phyloP scores from a whole-genome alignment of 2,888 invertebrate species.

The Watsonalla binaria region DNA sequence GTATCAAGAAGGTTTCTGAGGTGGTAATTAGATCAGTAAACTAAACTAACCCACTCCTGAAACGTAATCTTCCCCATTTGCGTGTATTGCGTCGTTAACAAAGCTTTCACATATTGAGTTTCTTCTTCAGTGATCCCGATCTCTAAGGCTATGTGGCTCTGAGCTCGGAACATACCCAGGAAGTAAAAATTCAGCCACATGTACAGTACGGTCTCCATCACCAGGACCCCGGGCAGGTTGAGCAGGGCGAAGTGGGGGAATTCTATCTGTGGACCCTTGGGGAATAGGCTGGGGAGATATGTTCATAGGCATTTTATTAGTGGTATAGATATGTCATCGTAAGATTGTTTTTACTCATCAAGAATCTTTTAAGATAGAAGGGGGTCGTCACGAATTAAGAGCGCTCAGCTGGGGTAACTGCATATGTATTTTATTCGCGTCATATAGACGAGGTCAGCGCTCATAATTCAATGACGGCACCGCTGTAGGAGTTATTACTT shows the following conservation, averaged over 20 bases:
- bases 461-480: not conserved
- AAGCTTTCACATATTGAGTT: slow-evolving; percentile 42
- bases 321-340: too few species aligned
- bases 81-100: slow-evolving; percentile 38
- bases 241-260: slow-evolving; percentile 57
- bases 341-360: too few species aligned
- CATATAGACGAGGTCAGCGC: too few species aligned
- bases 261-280: slow-evolving; percentile 47
- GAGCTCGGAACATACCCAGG: slow-evolving; percentile 55
- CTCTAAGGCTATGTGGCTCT: slow-evolving; percentile 44
- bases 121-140: slow-evolving; percentile 58
- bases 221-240: slow-evolving; percentile 52
- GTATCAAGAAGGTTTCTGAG: too few species aligned
- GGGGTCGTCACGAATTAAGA: too few species aligned
- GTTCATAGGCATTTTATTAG: not conserved
- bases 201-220: slow-evolving; percentile 54
- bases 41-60: slow-evolving; percentile 44
- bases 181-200: slow-evolving; percentile 64
- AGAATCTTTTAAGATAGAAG: too few species aligned
- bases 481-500: not conserved
- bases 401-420: too few species aligned
- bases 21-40: too few species aligned
- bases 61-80: slow-evolving; percentile 38
- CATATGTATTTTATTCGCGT: too few species aligned
- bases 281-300: slow-evolving; percentile 40